Percentiles rank a stretch among this genome's conserved stretches.
Evolutionary conservation across 2,113 vertebrate species (phyloP).

Genomic region (Notiomystis cincta): DNA sequence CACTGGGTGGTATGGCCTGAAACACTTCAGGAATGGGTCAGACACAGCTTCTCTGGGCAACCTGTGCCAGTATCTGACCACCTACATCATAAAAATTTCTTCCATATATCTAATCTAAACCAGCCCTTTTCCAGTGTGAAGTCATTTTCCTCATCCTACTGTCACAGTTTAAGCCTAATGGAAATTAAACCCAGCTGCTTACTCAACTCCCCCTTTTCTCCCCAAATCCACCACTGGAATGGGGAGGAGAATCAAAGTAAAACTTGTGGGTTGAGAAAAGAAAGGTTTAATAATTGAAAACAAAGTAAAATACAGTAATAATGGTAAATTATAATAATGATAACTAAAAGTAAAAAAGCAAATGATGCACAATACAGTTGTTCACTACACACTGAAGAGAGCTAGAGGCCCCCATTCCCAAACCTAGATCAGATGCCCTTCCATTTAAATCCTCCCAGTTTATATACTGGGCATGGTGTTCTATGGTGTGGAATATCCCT

Average conservation of each 20-base stretch:
- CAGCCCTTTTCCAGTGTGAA: not conserved
- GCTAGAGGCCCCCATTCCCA: rapidly evolving
- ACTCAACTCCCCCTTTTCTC: not conserved
- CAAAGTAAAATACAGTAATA: not conserved
- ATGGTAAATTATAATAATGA: not conserved
- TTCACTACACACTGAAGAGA: not conserved
- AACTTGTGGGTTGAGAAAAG: not conserved
- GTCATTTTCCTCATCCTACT: not conserved
- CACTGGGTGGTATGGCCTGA: not conserved
- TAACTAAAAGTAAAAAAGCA: not conserved
- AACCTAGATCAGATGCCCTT: not conserved
- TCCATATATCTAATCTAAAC: not conserved
- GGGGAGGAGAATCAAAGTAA: not conserved
- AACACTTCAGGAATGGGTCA: not conserved
- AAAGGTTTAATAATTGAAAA: not conserved
- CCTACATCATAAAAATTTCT: not conserved
- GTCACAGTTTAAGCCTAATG: not conserved
- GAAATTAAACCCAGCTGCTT: not conserved
- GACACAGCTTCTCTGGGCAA: not conserved
- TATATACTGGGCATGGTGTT: not conserved
- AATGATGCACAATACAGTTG: not conserved
- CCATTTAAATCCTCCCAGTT: not conserved
- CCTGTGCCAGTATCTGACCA: not conserved
- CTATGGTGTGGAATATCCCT: not conserved
- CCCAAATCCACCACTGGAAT: not conserved